phyloP scores from a whole-genome alignment of 1,140 invertebrate genomes.

The Drosophila littoralis region DNA sequence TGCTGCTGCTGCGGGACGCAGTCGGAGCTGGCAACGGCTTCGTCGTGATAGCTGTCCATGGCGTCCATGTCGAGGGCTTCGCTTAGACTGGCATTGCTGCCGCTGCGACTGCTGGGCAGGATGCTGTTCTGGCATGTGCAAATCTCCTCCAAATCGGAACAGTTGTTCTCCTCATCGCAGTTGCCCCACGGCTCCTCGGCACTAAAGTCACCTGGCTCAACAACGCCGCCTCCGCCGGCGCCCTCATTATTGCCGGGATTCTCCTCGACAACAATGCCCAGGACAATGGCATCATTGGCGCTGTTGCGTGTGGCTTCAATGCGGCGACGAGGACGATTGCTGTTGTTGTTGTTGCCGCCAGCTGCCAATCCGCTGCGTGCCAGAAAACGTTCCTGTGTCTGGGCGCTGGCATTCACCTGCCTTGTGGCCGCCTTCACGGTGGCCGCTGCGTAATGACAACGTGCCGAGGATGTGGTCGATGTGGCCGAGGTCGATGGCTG shows the following conservation, averaged over 20 bases:
- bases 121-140: conserved; percentile 79
- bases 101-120: conserved; percentile 59
- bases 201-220: conserved; percentile 63
- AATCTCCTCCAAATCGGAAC: conserved; percentile 80
- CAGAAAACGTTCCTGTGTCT: conserved; percentile 74
- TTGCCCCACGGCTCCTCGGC: conserved; percentile 82
- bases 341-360: background rate
- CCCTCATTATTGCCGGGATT: conserved; percentile 39
- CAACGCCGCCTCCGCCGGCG: conserved; percentile 17
- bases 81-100: conserved; percentile 73
- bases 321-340: conserved; percentile 9
- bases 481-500: conserved; percentile 74
- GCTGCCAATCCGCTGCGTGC: conserved; percentile 41
- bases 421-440: conserved; percentile 41
- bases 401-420: conserved; percentile 77
- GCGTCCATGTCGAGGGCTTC: conserved; percentile 63
- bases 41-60: conserved; percentile 48
- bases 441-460: conserved; percentile 69
- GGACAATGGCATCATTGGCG: conserved; percentile 56
- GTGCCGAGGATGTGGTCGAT: conserved; percentile 44
- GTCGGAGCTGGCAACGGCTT: conserved; percentile 8
- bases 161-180: conserved; percentile 81
- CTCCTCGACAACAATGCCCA: conserved; percentile 70
- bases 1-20: conserved; percentile 24
- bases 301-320: conserved; percentile 38